These are phyloP conservation scores for Gymnothorax javanicus DNA, from an alignment of 2,797 vertebrate genomes.

Conservation along the genomic window DNA sequence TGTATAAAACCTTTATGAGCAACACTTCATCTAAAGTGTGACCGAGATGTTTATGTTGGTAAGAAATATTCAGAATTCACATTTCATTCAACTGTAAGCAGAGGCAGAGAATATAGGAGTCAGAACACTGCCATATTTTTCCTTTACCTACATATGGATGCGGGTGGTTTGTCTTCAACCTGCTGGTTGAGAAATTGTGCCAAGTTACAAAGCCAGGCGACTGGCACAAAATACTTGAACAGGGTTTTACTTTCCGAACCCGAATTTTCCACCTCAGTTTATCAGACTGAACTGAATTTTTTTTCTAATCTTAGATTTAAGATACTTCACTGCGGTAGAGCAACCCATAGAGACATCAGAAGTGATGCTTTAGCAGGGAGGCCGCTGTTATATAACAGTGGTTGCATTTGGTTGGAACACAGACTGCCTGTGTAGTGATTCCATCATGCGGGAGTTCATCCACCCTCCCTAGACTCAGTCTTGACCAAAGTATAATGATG, in stretches of 20 bases:
- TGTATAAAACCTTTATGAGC: too few relatives aligned
- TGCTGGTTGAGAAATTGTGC: too few relatives aligned
- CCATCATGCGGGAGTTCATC: background rate
- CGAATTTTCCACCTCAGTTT: too few relatives aligned
- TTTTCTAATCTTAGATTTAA: background rate
- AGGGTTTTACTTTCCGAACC: too few relatives aligned
- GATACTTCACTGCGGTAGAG: background rate
- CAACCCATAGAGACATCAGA: background rate
- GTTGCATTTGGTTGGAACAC: background rate
- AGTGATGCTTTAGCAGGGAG: conserved; percentile 1
- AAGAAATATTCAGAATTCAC: background rate
- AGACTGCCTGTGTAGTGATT: background rate
- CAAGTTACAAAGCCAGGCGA: too few relatives aligned
- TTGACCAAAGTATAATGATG: conserved; percentile 2
- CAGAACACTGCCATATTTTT: too few relatives aligned
- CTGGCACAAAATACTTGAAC: too few relatives aligned
- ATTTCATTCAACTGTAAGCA: background rate
- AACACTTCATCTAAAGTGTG: too few relatives aligned
- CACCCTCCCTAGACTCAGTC: background rate
- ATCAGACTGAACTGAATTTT: background rate
- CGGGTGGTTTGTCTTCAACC: too few relatives aligned
- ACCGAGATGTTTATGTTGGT: too few relatives aligned
- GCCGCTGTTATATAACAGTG: conserved; percentile 21
- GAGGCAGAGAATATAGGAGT: too few relatives aligned
- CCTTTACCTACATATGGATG: too few relatives aligned